phyloP scores from a whole-genome alignment of 2,113 vertebrate genomes.

The Microtus ochrogaster region DNA sequence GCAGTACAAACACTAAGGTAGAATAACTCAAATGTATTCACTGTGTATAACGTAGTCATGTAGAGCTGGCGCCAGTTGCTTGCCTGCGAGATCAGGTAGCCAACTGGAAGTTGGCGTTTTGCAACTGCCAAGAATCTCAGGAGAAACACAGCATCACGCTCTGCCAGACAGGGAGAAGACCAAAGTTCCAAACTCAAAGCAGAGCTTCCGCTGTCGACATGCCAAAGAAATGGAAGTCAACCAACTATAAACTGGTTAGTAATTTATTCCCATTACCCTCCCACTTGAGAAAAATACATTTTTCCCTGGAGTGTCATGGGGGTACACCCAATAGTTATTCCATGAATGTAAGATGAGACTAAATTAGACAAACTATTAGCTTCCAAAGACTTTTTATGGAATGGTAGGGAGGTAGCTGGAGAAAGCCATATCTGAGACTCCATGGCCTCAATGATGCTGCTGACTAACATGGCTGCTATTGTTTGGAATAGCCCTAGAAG shows the following conservation, averaged over 20 bases:
- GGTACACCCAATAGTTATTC: background rate
- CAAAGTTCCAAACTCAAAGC: background rate
- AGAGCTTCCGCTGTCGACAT: background rate
- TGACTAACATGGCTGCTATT: background rate
- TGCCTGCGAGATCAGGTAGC: background rate
- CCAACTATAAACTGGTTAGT: background rate
- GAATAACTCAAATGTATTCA: background rate
- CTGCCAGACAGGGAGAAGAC: background rate
- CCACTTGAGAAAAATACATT: background rate
- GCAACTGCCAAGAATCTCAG: too few relatives aligned
- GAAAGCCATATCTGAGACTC: background rate
- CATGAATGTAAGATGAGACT: background rate
- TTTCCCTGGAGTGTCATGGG: background rate
- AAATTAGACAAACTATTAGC: background rate
- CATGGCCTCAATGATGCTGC: background rate
- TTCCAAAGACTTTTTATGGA: background rate
- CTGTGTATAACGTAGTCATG: background rate
- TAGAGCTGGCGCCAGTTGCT: background rate
- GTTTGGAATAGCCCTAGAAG: background rate
- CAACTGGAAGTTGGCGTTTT: background rate
- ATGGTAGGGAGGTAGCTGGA: background rate
- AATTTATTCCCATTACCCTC: background rate
- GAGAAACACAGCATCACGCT: background rate
- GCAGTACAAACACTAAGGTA: background rate
- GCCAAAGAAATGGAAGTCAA: background rate